Conservation (phyloP, 2,888 invertebrate genomes). For the Drosophila koepferae region DNA sequence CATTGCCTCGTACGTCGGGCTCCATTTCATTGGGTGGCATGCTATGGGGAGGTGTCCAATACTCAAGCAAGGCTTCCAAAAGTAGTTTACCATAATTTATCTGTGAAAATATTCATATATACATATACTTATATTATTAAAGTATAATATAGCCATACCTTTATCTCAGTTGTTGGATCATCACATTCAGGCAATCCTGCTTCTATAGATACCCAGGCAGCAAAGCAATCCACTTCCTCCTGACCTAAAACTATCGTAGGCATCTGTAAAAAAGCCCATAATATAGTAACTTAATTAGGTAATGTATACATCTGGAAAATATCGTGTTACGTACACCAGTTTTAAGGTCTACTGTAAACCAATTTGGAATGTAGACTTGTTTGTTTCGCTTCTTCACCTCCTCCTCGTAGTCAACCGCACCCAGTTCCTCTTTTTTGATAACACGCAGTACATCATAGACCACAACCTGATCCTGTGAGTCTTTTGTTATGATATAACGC, state of each 20-base stretch:
- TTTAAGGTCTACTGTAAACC: conserved; percentile 99
- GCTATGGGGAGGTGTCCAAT: conserved; percentile 93
- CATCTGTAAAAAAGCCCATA: conserved; percentile 88
- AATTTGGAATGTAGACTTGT: conserved; percentile 98
- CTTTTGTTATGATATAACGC: conserved; percentile 97
- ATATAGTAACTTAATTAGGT: background rate
- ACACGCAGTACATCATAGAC: conserved; percentile 97
- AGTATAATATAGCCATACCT: conserved; percentile 61
- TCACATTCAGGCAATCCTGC: conserved; percentile 92
- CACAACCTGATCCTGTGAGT: conserved; percentile 95
- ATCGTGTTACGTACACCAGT: conserved; percentile 90
- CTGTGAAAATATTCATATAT: conserved; percentile 77
- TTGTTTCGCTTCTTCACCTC: conserved; percentile 96
- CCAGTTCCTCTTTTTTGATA: conserved; percentile 94
- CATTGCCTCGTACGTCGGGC: conserved; percentile 90
- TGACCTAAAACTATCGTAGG: conserved; percentile 98
- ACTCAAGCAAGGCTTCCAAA: conserved; percentile 96
- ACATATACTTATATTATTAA: too few relatives aligned
- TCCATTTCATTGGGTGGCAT: conserved; percentile 89
- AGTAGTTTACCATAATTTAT: conserved; percentile 98
- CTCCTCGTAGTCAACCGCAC: conserved; percentile 95
- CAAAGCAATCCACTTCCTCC: conserved; percentile 98
- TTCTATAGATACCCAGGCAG: conserved; percentile 99
- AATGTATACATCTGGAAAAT: background rate
- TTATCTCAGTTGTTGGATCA: conserved; percentile 84